Base-by-base conservation (phyloP, 1,140 invertebrate species). In the Ruditapes philippinarum region DNA sequence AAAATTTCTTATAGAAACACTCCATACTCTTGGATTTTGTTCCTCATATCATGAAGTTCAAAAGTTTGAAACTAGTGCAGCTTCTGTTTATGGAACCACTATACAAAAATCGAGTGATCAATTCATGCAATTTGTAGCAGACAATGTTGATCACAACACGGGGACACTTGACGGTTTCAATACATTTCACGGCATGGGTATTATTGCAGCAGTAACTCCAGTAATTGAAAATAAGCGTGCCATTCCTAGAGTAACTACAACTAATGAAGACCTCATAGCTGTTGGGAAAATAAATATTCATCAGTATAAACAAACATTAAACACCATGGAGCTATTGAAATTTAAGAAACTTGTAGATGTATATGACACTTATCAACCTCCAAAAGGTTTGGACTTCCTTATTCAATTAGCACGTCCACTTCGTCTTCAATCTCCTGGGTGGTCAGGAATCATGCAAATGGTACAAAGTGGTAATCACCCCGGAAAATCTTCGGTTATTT, bases 71-170 rank as follows among this genome's bases (percentile, higher is more conserved):
- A 93, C 45, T 60, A 62, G 36, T 78, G 80, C 91, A 28, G 89
- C 79, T 28, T 28, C 79, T 54, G 0, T 28, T 17, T 49, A 84
- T 42, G 84, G 68, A 9, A 89, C 54, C 12, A 42, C 86, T 25
- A 82, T 91, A 31, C 33, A 28, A 33, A 70, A 38, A 7, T 1
- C 28, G 11, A 14, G 0, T 14, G 28, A 22, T 11, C 12, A 19
- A n/a, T 49, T 49, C 45, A 11, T 49, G 17, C 40, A 70, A 54
- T 65, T 45, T 51, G 17, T 88, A 4, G 85, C 81, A 3, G 90
- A 91, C 51, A 90, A 91, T 86, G 85, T 90, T 57, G 89, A 92
- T 57, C 82, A 92, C 68, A 90, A 91, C 68, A 76, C 73, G 17
- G 33, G 60, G 3, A 92, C 90, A 4, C 5, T 91, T 28, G 85